phyloP scores from a whole-genome alignment of 2,888 invertebrate genomes.

The Smittia aterrima region DNA sequence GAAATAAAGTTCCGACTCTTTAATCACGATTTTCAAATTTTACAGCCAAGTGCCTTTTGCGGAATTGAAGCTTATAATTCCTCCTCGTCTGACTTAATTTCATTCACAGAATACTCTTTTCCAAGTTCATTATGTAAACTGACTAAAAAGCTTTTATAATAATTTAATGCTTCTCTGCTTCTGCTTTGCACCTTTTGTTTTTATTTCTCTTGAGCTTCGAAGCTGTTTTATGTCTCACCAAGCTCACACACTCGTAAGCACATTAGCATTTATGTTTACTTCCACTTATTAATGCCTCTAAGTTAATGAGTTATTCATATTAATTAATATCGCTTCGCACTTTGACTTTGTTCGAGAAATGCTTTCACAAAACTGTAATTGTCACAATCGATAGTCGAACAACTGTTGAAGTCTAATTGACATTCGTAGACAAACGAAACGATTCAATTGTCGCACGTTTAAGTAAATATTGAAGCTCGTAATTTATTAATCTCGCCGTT shows the following conservation, averaged over 20 bases:
- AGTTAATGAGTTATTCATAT: constrained; percentile 25
- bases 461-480: neutral
- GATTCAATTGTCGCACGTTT: neutral
- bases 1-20: constrained; percentile 2
- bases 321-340: constrained; percentile 33
- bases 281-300: constrained; percentile 23
- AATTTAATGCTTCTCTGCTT: constrained; percentile 33
- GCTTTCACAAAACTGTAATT: neutral
- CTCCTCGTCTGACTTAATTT: neutral
- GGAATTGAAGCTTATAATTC: constrained; percentile 27
- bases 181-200: constrained; percentile 21
- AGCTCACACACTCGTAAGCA: constrained; percentile 40
- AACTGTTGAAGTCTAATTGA: neutral
- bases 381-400: constrained; percentile 4
- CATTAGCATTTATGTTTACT: constrained; percentile 41
- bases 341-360: neutral
- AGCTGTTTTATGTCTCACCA: constrained; percentile 5
- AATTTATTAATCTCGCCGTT: neutral
- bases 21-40: constrained; percentile 22
- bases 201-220: too few relatives aligned
- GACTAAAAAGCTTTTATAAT: constrained; percentile 40
- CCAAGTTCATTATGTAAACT: constrained; percentile 2
- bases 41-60: constrained; percentile 24
- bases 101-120: constrained; percentile 27
- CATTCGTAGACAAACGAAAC: neutral